Conservation (phyloP, 2,113 vertebrate genomes). For the Spilogale gracilis region DNA sequence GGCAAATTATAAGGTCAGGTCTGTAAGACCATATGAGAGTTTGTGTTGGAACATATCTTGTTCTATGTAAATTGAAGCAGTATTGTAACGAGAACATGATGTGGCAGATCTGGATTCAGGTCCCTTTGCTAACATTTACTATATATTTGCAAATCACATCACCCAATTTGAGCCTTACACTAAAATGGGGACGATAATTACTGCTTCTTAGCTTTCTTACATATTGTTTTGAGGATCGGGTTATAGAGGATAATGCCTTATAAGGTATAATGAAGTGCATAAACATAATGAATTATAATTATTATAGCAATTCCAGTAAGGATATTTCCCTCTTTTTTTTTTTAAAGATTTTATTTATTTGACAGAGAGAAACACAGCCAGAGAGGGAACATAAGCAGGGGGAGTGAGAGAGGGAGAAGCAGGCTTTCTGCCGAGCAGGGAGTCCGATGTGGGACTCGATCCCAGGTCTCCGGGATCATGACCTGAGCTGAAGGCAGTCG, state of each 20-base stretch:
- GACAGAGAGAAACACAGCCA: too few species aligned
- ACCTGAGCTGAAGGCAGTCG: too few species aligned
- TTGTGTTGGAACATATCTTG: not conserved
- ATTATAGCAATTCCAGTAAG: not conserved
- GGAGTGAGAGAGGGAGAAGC: too few species aligned
- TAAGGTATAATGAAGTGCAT: not conserved
- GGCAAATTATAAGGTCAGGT: not conserved
- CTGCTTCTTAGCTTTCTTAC: not conserved
- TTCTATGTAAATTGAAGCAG: not conserved
- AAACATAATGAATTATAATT: not conserved
- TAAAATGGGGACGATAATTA: not conserved
- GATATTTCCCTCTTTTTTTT: too few species aligned
- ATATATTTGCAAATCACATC: not conserved
- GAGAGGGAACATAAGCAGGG: too few species aligned
- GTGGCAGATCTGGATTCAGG: not conserved
- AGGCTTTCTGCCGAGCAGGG: too few species aligned
- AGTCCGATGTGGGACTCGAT: too few species aligned
- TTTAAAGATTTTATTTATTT: too few species aligned
- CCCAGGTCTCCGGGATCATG: too few species aligned
- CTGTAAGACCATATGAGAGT: not conserved
- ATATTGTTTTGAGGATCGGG: not conserved
- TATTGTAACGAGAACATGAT: fast-evolving
- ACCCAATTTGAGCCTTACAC: not conserved
- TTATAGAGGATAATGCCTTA: not conserved
- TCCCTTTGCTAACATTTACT: not conserved